A percentile compares a stretch with the other conserved stretches of the same genome.
phyloP scores from a whole-genome alignment of 2,113 vertebrate species.

The Regulus satrapa region DNA sequence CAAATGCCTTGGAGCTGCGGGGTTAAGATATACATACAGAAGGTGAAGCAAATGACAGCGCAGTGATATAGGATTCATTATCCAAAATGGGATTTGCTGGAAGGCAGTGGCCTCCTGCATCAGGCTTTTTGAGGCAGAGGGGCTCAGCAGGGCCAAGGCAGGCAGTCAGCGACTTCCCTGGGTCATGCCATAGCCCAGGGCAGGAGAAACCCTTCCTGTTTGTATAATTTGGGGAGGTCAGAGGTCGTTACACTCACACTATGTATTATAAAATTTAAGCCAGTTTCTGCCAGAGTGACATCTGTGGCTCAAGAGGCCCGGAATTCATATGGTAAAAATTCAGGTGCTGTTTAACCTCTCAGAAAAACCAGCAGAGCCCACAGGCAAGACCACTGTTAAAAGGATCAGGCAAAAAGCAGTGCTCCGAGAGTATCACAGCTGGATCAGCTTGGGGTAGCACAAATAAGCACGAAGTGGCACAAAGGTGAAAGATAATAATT shows the following conservation, averaged over 20 bases:
- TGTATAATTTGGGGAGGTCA: not conserved
- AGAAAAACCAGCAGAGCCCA: not conserved
- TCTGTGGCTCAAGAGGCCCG: not conserved
- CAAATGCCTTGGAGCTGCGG: not conserved
- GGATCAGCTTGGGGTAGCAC: not conserved
- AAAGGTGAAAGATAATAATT: not conserved
- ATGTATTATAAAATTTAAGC: not conserved
- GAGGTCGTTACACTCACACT: not conserved
- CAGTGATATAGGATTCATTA: not conserved
- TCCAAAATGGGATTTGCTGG: not conserved
- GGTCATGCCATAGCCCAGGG: not conserved
- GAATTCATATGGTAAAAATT: not conserved
- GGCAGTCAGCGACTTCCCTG: accelerated
- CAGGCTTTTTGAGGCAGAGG: not conserved
- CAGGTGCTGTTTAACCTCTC: not conserved
- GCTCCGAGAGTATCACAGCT: not conserved
- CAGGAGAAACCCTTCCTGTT: not conserved
- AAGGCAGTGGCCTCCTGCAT: not conserved
- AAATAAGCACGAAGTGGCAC: not conserved
- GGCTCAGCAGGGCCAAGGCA: accelerated
- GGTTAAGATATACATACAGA: not conserved
- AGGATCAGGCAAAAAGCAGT: not conserved
- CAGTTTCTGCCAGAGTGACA: not conserved
- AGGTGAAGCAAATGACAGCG: not conserved
- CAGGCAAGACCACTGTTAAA: not conserved